Evolutionary conservation across 2,888 invertebrate genomes (phyloP).

Genomic region (Bombylius major): DNA sequence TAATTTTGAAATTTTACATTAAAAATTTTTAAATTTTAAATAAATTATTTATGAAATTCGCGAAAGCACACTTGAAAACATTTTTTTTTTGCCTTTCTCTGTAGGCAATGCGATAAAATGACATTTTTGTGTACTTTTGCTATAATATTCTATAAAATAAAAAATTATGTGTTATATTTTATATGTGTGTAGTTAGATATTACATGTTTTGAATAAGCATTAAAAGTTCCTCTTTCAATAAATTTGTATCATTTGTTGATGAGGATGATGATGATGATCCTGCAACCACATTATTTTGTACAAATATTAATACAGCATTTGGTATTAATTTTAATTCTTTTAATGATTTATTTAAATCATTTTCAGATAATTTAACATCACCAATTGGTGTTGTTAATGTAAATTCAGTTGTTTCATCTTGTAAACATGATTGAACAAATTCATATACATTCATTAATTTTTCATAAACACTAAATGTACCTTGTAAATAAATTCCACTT

Average conservation of each 20-base stretch:
- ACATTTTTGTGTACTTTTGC: no score
- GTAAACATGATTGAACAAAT: conserved; percentile 67
- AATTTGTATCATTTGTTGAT: conserved; percentile 28
- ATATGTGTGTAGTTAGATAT: neutral
- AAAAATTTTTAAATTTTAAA: no score
- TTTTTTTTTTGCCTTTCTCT: no score
- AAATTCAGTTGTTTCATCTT: conserved; percentile 56
- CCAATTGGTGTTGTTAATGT: conserved; percentile 49
- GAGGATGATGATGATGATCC: conserved; percentile 36
- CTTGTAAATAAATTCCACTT: conserved; percentile 71
- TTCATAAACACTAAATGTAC: conserved; percentile 79
- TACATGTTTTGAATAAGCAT: conserved; percentile 46
- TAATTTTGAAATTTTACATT: no score
- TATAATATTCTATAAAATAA: no score
- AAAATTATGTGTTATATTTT: no score
- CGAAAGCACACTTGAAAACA: no score
- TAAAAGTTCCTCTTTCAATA: conserved; percentile 66
- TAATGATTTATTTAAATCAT: conserved; percentile 58
- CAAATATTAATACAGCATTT: conserved; percentile 66
- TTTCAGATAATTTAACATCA: conserved; percentile 45
- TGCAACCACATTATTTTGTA: conserved; percentile 45
- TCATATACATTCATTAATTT: conserved; percentile 58
- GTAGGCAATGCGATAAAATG: no score
- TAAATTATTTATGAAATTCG: no score
- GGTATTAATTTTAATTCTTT: conserved; percentile 57